Evolutionary conservation across 2,113 vertebrate species (phyloP).

Genomic region (Capreolus pygargus): DNA sequence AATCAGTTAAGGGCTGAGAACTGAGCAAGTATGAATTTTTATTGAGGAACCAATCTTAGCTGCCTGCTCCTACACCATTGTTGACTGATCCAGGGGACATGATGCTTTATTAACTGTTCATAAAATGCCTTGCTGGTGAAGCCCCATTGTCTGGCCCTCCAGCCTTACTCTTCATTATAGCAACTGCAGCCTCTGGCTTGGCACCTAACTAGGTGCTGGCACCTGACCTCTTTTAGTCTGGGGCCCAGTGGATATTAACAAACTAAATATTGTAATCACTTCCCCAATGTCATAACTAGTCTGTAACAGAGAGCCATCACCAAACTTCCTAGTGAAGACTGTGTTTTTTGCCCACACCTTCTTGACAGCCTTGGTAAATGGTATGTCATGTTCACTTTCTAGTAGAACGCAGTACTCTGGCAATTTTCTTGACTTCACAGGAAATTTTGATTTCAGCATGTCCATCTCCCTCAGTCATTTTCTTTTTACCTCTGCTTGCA

Average conservation of each 20-base stretch:
- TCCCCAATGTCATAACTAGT: neutral
- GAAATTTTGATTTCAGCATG: neutral
- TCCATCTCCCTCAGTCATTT: neutral
- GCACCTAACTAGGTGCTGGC: neutral
- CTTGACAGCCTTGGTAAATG: neutral
- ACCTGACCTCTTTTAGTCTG: neutral
- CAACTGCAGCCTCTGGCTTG: neutral
- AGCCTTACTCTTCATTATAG: neutral
- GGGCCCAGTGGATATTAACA: accelerated
- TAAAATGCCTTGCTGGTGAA: neutral
- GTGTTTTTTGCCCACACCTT: neutral
- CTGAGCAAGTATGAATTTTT: neutral
- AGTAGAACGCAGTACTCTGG: neutral
- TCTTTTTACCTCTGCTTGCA: neutral
- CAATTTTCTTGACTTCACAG: neutral
- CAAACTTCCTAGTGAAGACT: neutral
- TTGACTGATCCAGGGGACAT: neutral
- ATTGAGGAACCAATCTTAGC: neutral
- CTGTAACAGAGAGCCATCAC: neutral
- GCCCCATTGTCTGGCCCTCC: accelerated
- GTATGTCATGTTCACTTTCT: neutral
- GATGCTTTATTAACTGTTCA: neutral
- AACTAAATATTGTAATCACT: neutral
- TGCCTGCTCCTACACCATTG: accelerated
- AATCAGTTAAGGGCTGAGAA: neutral